These are phyloP conservation scores for Chloroclysta siterata DNA, from an alignment of 2,888 invertebrate genomes.

Conservation along the genomic window DNA sequence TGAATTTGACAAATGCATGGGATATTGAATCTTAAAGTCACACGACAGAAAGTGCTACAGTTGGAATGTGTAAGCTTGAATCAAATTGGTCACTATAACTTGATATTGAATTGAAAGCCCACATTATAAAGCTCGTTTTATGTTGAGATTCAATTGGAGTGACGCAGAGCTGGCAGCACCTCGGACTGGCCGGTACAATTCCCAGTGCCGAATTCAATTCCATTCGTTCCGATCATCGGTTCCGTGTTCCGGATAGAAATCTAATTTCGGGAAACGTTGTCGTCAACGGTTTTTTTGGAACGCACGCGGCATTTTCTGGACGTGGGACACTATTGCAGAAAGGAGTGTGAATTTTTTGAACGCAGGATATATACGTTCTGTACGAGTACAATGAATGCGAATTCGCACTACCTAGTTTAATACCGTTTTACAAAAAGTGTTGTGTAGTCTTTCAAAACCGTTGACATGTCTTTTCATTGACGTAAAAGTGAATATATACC, in stretches of 20 bases:
- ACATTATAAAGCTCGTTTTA: conserved; percentile 10
- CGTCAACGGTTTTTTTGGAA: conserved; percentile 60
- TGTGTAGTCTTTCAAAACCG: too few relatives aligned
- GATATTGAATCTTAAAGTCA: too few relatives aligned
- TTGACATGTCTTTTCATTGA: too few relatives aligned
- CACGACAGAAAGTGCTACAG: too few relatives aligned
- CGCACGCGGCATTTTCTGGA: conserved; percentile 46
- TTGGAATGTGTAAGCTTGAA: too few relatives aligned
- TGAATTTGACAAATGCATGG: too few relatives aligned
- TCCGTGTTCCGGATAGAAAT: conserved; percentile 63
- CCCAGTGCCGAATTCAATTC: conserved; percentile 61
- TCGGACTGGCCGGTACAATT: conserved; percentile 44
- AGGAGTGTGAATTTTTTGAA: conserved; percentile 24
- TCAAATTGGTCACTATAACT: background rate
- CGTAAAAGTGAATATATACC: too few relatives aligned
- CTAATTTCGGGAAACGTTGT: conserved; percentile 61
- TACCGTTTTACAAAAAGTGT: too few relatives aligned
- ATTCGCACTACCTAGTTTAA: too few relatives aligned
- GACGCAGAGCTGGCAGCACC: conserved; percentile 23
- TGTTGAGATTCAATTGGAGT: conserved; percentile 1
- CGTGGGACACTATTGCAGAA: conserved; percentile 21
- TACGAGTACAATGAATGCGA: background rate
- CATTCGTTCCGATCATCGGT: conserved; percentile 65
- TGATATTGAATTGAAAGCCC: background rate
- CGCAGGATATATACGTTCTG: conserved; percentile 16